Evolutionary conservation across 2,113 vertebrate genomes (phyloP).

Genomic region (Pao palembangensis): DNA sequence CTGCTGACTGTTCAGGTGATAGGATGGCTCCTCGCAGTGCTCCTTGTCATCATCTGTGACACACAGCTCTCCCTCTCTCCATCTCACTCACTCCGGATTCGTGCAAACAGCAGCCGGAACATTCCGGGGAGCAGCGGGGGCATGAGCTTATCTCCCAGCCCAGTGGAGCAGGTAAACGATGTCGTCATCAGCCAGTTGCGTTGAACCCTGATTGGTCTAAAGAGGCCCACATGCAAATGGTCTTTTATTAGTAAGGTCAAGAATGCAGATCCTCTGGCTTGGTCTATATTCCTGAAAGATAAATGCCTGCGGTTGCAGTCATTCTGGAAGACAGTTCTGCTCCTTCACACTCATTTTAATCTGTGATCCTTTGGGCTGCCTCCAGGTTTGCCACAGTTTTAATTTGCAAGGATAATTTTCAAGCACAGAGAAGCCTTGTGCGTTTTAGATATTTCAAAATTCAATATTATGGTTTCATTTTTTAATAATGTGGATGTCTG

Average conservation of each 20-base stretch:
- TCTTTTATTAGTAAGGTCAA: slow-evolving; percentile 20
- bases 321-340: slow-evolving; percentile 8
- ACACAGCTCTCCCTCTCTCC: slow-evolving; percentile 38
- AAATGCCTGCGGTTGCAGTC: neutral
- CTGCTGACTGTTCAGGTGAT: slow-evolving; percentile 48
- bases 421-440: slow-evolving; percentile 1
- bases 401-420: slow-evolving; percentile 30
- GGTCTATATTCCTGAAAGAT: neutral
- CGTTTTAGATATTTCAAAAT: slow-evolving; percentile 27
- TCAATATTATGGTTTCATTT: slow-evolving; percentile 47
- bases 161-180: slow-evolving; percentile 72
- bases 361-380: slow-evolving; percentile 7
- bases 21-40: slow-evolving; percentile 46
- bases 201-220: slow-evolving; percentile 45
- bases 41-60: slow-evolving; percentile 57
- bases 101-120: slow-evolving; percentile 54
- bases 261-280: slow-evolving; percentile 16
- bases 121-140: slow-evolving; percentile 60
- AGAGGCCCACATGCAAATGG: slow-evolving; percentile 28
- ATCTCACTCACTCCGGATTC: slow-evolving; percentile 28
- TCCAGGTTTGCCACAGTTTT: slow-evolving; percentile 11
- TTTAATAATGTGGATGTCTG: slow-evolving; percentile 49
- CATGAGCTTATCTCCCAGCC: slow-evolving; percentile 65
- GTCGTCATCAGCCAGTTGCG: slow-evolving; percentile 60
- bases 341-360: slow-evolving; percentile 14